phyloP scores from a whole-genome alignment of 2,888 invertebrate genomes.

The Platypus cylindrus region DNA sequence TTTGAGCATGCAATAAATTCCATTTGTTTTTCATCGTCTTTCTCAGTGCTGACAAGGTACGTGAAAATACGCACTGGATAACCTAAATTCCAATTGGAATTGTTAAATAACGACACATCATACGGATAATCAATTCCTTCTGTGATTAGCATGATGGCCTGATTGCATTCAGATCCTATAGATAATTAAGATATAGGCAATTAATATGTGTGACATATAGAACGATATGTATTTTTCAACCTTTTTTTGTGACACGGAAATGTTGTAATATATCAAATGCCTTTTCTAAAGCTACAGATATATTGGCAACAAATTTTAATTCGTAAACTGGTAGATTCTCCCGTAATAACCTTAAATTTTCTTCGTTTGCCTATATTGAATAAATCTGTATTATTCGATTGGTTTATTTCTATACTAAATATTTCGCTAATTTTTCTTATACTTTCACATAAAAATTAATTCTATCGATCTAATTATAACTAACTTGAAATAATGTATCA shows the following conservation, averaged over 20 bases:
- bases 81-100: slow-evolving; percentile 56
- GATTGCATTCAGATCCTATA: slow-evolving; percentile 50
- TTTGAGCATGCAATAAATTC: slow-evolving; percentile 98
- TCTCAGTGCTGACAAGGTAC: slow-evolving; percentile 73
- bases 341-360: slow-evolving; percentile 31
- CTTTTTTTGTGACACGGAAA: slow-evolving; percentile 17
- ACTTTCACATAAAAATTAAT: too few relatives aligned
- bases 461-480: too few relatives aligned
- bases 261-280: slow-evolving; percentile 71
- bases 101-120: slow-evolving; percentile 69
- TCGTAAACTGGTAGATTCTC: slow-evolving; percentile 28
- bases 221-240: neutral
- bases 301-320: slow-evolving; percentile 25
- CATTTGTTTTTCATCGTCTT: slow-evolving; percentile 78
- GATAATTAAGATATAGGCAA: neutral
- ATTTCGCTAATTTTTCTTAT: too few relatives aligned
- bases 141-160: slow-evolving; percentile 96
- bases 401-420: neutral
- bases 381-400: too few relatives aligned
- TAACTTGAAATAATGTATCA: slow-evolving; percentile 59
- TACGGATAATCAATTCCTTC: slow-evolving; percentile 93
- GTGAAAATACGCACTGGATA: slow-evolving; percentile 92
- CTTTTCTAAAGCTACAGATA: slow-evolving; percentile 39
- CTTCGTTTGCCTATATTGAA: slow-evolving; percentile 31
- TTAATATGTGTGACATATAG: neutral